Conservation (phyloP, 2,888 invertebrate genomes). For the Dermolepida albohirtum region DNA sequence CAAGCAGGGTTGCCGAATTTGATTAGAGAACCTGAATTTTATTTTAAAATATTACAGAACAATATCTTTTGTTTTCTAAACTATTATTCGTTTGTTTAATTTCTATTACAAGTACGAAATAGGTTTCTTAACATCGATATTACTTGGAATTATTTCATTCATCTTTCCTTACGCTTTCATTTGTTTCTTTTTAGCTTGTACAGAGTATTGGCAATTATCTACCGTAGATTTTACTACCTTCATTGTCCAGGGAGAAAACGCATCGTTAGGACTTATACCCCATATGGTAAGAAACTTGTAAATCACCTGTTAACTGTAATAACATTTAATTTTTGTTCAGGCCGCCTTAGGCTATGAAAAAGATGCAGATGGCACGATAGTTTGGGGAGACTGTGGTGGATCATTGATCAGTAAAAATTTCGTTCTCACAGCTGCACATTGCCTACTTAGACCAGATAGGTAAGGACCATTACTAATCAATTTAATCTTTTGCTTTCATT, state of each 20-base stretch:
- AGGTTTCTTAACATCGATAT: too few relatives aligned
- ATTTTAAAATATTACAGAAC: too few relatives aligned
- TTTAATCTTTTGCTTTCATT: too few relatives aligned
- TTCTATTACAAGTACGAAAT: too few relatives aligned
- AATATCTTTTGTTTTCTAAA: too few relatives aligned
- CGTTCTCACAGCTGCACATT: too few relatives aligned
- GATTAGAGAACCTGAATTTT: too few relatives aligned
- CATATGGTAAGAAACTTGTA: constrained; percentile 64
- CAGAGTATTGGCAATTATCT: constrained; percentile 52
- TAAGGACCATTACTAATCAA: constrained; percentile 10
- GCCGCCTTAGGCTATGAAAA: constrained; percentile 63
- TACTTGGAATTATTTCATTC: too few relatives aligned
- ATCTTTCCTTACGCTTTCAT: too few relatives aligned
- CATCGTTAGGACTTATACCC: constrained; percentile 64
- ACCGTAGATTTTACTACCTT: constrained; percentile 50
- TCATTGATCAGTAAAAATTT: too few relatives aligned
- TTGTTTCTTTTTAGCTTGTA: constrained; percentile 59
- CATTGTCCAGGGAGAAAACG: constrained; percentile 64
- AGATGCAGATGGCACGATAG: constrained; percentile 42
- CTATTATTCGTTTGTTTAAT: too few relatives aligned
- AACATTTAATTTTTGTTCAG: constrained; percentile 53
- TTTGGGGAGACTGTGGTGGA: constrained; percentile 66
- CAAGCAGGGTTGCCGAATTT: too few relatives aligned
- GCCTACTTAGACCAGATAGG: constrained; percentile 55
- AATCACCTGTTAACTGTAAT: not conserved